These are phyloP conservation scores for Phenganax marumi DNA, from an alignment of 92 coral and sea anemone genomes.

Conservation along the genomic window DNA sequence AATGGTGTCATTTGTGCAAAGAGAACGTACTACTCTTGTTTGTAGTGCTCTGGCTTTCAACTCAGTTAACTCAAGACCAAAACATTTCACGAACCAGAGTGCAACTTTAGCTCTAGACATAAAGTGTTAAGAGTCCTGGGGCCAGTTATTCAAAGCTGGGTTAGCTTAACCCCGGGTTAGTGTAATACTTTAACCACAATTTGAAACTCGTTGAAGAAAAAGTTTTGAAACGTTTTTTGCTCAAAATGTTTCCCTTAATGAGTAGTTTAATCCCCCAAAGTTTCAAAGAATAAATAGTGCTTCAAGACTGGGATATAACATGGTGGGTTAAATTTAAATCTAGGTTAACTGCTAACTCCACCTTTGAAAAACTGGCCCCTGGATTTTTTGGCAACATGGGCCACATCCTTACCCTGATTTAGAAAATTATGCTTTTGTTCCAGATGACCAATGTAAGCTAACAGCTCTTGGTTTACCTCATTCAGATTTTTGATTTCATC, in stretches of 20 bases:
- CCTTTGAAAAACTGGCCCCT: no score
- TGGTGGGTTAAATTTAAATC: no score
- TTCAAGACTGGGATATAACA: no score
- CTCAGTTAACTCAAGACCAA: slow-evolving; percentile 60
- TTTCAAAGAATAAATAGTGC: no score
- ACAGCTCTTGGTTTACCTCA: slow-evolving; percentile 50
- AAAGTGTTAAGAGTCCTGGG: slow-evolving; percentile 59
- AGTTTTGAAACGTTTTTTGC: no score
- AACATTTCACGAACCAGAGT: slow-evolving; percentile 61
- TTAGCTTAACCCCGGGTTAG: no score
- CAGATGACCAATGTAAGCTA: slow-evolving; percentile 27
- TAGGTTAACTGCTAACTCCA: no score
- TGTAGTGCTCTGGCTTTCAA: slow-evolving; percentile 51
- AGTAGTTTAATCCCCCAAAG: no score
- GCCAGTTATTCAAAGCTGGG: no score
- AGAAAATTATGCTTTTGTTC: slow-evolving; percentile 44
- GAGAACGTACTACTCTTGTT: slow-evolving; percentile 35
- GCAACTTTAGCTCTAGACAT: slow-evolving; percentile 56
- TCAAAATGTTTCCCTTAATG: no score
- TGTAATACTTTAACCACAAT: no score
- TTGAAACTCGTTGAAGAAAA: no score
- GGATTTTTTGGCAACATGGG: slow-evolving; percentile 51
- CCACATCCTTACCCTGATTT: slow-evolving; percentile 43
- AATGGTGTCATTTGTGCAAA: slow-evolving; percentile 12
- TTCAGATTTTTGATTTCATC: slow-evolving; percentile 43